These are phyloP conservation scores for Lepidocolaptes lacrymiger DNA, from an alignment of 2,797 vertebrate genomes.

Conservation along the genomic window DNA sequence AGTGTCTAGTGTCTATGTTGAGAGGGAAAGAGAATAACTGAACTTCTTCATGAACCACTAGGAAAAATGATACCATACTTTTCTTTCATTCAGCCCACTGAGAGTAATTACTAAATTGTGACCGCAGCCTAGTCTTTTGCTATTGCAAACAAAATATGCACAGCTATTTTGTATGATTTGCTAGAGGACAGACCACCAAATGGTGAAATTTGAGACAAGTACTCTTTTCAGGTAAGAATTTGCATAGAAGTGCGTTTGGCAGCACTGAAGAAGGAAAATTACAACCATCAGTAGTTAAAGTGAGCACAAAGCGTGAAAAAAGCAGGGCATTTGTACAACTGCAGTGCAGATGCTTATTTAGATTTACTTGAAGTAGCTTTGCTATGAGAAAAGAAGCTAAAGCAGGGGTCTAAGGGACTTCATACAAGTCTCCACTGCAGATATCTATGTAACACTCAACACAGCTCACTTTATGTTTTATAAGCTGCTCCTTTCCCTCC, in stretches of 20 bases:
- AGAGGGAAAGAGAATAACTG: background rate
- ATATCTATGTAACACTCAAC: background rate
- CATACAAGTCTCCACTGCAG: background rate
- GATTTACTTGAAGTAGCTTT: background rate
- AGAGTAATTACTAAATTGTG: constrained; percentile 10
- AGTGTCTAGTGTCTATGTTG: background rate
- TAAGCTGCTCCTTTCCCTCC: background rate
- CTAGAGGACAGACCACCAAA: background rate
- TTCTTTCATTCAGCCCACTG: background rate
- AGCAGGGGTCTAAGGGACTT: background rate
- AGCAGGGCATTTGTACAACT: background rate
- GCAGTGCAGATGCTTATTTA: background rate
- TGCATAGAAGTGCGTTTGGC: background rate
- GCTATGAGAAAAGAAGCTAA: background rate
- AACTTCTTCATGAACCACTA: background rate
- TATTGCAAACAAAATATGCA: background rate
- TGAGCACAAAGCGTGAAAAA: background rate
- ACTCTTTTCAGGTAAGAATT: background rate
- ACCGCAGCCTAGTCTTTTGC: background rate
- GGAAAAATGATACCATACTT: constrained; percentile 5
- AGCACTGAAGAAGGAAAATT: background rate
- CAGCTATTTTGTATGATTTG: background rate
- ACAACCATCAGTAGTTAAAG: background rate
- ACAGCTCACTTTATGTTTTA: background rate
- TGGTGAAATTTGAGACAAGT: background rate